These are phyloP conservation scores for Cathartes aura DNA, from an alignment of 2,113 vertebrate genomes.

Conservation along the genomic window DNA sequence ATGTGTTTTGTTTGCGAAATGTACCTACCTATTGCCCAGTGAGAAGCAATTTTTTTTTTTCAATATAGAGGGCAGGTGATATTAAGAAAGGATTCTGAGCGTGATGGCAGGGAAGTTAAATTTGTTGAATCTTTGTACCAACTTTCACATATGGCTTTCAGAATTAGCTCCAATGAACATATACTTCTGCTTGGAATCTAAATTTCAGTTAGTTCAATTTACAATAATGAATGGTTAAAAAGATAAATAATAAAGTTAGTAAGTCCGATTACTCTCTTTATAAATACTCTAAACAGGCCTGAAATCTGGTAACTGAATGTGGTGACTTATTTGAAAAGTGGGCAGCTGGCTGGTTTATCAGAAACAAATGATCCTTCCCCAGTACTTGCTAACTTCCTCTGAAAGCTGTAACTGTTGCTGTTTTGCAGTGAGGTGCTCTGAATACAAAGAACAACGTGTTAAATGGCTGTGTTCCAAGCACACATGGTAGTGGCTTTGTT, in stretches of 20 bases:
- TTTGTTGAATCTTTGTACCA: not conserved
- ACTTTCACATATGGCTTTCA: slow-evolving; percentile 10
- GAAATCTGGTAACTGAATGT: slow-evolving; percentile 41
- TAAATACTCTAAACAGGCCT: slow-evolving; percentile 24
- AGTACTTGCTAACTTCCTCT: not conserved
- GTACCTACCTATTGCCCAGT: not conserved
- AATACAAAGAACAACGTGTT: not conserved
- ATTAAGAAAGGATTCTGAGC: not conserved
- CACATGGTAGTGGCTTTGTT: not conserved
- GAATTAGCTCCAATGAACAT: not conserved
- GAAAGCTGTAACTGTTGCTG: slow-evolving; percentile 35
- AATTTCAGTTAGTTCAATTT: not conserved
- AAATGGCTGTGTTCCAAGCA: not conserved
- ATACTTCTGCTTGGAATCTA: not conserved
- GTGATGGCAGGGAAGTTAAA: not conserved
- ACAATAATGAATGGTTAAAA: not conserved
- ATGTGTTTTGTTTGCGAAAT: slow-evolving; percentile 26
- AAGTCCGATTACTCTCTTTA: slow-evolving; percentile 6
- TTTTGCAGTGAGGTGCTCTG: not conserved
- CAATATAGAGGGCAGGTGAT: not conserved
- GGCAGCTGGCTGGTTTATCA: slow-evolving; percentile 48
- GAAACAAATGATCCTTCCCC: not conserved
- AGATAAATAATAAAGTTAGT: not conserved
- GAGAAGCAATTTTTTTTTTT: not conserved
- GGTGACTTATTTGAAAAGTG: slow-evolving; percentile 35